Base-by-base conservation (phyloP, 2,113 vertebrate species). In the Syngnathus typhle region DNA sequence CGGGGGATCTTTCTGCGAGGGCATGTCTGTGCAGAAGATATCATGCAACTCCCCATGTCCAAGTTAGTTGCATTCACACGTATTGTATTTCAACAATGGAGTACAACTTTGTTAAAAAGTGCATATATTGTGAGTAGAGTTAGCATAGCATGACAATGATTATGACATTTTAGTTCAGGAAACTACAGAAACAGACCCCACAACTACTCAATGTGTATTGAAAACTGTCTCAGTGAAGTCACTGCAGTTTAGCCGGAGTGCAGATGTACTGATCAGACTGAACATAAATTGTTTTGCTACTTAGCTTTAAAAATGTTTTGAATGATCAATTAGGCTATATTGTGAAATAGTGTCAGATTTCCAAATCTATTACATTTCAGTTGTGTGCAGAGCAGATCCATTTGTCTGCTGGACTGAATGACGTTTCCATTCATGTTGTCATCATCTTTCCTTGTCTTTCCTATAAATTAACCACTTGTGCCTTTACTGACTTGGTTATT, bases 11-110 rank as follows among this genome's bases (percentile, higher is more conserved):
- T 98, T 98, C 86, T 98, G 95, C 0, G 95, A 96, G 79, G 95
- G 95, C 65, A 93, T 94, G 91, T 95, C 95, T 0, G 92, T 96
- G 62, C 95, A 98, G 91, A 98, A 97, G 79, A 93, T 93, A 75
- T 93, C 93, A 82, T 98, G 96, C 88, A 94, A 90, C 80, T 93
- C 93, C 19, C 89, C 95, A 3, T 98, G 95, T 84, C 95, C 95
- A 69, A 95, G 95, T 98, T 13, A 62, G 60, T 60, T 19, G 37
- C 36, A 0, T 27, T 27, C 41, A 27, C 39, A 46, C 41, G 96
- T n/a, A 41, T 10, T 39, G 37, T 5, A 10, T 19, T 21, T 8
- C 23, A 18, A 7, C 13, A 37, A 6, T 58, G 27, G 23, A 1
- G 32, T 18, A 36, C 27, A 36, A 36, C 11, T 32, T 27, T 32